phyloP scores from a whole-genome alignment of 92 coral and sea anemone genomes.

The Epizoanthus scotinus region DNA sequence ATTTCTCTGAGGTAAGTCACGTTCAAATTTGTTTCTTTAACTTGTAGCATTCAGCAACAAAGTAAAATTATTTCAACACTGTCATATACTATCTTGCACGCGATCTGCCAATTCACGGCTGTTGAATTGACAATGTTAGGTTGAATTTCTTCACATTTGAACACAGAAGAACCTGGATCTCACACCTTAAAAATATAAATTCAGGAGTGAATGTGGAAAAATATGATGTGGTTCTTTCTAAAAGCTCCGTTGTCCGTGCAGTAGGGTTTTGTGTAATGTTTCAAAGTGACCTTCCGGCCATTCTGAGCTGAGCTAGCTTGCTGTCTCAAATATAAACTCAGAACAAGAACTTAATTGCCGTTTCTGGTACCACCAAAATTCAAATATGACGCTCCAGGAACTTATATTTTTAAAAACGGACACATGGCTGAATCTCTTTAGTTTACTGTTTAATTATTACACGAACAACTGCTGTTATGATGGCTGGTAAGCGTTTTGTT shows the following conservation, averaged over 20 bases:
- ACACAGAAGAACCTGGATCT: too few relatives aligned
- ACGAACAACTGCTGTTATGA: constrained; percentile 1
- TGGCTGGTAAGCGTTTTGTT: background rate
- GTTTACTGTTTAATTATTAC: background rate
- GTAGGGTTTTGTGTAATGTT: too few relatives aligned
- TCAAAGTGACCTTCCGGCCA: too few relatives aligned
- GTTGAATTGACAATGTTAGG: background rate
- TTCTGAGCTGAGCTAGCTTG: background rate
- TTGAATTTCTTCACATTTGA: background rate
- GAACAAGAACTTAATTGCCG: background rate
- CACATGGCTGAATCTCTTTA: background rate
- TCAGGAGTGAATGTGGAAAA: too few relatives aligned
- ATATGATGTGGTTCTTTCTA: too few relatives aligned
- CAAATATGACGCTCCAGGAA: background rate
- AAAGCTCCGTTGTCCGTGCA: too few relatives aligned
- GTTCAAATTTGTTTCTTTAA: background rate
- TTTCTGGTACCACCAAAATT: background rate
- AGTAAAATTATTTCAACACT: background rate
- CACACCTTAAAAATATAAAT: too few relatives aligned
- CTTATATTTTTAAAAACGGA: background rate
- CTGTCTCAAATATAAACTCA: too few relatives aligned
- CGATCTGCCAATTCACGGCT: background rate
- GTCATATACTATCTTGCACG: background rate
- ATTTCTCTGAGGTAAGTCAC: background rate
- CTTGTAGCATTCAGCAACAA: background rate